These are phyloP conservation scores for Siniperca undulata DNA, from an alignment of 2,797 vertebrate genomes.

Conservation along the genomic window DNA sequence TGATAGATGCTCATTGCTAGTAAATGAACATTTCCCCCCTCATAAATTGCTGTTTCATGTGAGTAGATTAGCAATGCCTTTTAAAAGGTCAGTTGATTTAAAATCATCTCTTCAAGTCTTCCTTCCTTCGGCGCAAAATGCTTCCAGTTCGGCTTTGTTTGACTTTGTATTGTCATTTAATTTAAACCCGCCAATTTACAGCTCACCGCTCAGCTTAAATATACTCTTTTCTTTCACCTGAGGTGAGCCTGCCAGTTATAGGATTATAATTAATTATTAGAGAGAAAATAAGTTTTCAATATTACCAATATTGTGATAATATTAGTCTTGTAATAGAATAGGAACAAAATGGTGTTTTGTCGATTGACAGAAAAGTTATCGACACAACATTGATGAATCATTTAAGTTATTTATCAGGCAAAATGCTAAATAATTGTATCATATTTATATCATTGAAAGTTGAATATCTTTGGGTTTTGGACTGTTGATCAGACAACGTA, in stretches of 20 bases:
- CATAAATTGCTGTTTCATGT: slow-evolving; percentile 84
- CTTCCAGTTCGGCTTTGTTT: slow-evolving; percentile 58
- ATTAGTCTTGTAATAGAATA: background rate
- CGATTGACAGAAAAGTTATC: background rate
- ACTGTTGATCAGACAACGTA: background rate
- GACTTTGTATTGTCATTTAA: slow-evolving; percentile 68
- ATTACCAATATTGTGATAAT: background rate
- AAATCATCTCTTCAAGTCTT: slow-evolving; percentile 64
- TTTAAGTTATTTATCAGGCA: background rate
- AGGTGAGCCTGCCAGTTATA: slow-evolving; percentile 2
- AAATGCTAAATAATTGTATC: background rate
- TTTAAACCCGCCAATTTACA: slow-evolving; percentile 44
- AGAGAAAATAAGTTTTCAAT: background rate
- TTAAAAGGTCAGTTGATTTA: slow-evolving; percentile 84
- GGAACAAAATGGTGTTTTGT: background rate
- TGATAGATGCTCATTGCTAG: slow-evolving; percentile 81
- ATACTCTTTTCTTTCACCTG: slow-evolving; percentile 4
- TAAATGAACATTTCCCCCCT: slow-evolving; percentile 83
- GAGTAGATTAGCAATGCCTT: slow-evolving; percentile 84
- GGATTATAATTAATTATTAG: slow-evolving; percentile 10
- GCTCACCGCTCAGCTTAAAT: background rate
- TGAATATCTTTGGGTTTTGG: background rate
- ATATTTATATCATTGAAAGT: background rate
- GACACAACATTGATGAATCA: background rate
- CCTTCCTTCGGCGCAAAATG: slow-evolving; percentile 24